These are phyloP conservation scores for Psilanteris sp. DNA, from an alignment of 1,140 invertebrate species.

Conservation along the genomic window DNA sequence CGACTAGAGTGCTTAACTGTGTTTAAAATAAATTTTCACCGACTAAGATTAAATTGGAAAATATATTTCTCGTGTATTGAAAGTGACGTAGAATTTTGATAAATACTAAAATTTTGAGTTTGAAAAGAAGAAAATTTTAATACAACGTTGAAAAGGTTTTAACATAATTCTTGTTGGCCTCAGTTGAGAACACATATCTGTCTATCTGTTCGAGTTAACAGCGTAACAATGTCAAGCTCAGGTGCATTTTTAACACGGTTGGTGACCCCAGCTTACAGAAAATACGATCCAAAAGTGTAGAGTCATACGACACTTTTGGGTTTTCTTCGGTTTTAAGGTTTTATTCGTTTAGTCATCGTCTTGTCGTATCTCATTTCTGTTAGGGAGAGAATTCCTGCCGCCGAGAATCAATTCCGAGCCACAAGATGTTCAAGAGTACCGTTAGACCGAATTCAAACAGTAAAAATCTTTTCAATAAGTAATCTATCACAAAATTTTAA, in stretches of 20 bases:
- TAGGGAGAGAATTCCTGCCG: conserved; percentile 30
- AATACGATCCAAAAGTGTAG: conserved; percentile 48
- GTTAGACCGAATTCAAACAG: conserved; percentile 56
- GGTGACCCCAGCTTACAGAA: conserved; percentile 39
- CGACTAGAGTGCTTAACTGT: too few relatives aligned
- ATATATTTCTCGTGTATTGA: too few relatives aligned
- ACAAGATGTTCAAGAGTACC: conserved; percentile 26
- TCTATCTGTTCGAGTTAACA: conserved; percentile 11
- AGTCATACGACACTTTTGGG: conserved; percentile 59
- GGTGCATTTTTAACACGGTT: conserved; percentile 55
- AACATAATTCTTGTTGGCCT: conserved; percentile 1
- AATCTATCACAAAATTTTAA: conserved; percentile 32
- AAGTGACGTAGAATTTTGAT: too few relatives aligned
- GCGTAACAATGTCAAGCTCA: conserved; percentile 50
- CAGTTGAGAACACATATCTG: conserved; percentile 9
- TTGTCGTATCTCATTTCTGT: conserved; percentile 55
- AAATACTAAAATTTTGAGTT: too few relatives aligned
- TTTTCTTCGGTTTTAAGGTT: conserved; percentile 57
- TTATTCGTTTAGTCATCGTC: conserved; percentile 58
- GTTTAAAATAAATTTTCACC: too few relatives aligned
- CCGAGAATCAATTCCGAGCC: conserved; percentile 44
- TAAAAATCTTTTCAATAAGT: conserved; percentile 46
- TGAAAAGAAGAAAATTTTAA: too few relatives aligned
- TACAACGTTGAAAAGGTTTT: background rate
- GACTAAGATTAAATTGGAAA: too few relatives aligned